Evolutionary conservation across 64 coral and sea anemone genomes (phyloP), one percentile per base, ranked within the genome.

Genomic region (Pocillopora damicornis): DNA sequence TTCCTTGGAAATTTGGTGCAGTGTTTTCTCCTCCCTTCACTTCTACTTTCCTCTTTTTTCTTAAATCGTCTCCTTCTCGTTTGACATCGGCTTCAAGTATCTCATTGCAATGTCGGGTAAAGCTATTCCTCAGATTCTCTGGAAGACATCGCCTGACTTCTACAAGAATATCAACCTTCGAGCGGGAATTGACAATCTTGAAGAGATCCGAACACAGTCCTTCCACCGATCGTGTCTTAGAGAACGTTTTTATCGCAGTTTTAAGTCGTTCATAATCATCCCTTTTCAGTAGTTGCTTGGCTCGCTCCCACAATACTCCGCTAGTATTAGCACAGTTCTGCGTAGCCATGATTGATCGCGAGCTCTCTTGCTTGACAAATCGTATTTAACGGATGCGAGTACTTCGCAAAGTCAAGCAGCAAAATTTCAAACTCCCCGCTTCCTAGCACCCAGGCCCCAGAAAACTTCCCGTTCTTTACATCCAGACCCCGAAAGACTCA

Each of bases 121-220:
- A 94, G 72, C 81, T 84, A 22, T 59, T 63, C 58, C 88, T 86
- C 87, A 90, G 81, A 59, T 36, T 80, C 35, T 59, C 87, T 9
- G 92, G 88, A 68, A 94, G 88, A 26, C 83, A 73, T 81, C 64
- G 63, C 35, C 92, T 67, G 62, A 89, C 77, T 17, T 94, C 88
- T 37, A 79, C 81, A 9, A 94, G 82, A 74, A 90, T 79, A 35
- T 79, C 88, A 22, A 89, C 69, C 62, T 76, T 89, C 7, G 78
- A 64, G 23, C 88, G 81, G 60, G 88, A 64, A 72, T 90, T 77
- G 0, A 94, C 37, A 59, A 94, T 59, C 37, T 90, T 72, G 14
- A 94, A 25, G 16, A 94, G 78, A 71, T 90, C 73, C 35, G 79
- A 76, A 58, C 92, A 94, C 11, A 94, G 18, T 59, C 56, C 67